Base-by-base conservation (phyloP, 2,797 vertebrate species). In the Tadarida brasiliensis region DNA sequence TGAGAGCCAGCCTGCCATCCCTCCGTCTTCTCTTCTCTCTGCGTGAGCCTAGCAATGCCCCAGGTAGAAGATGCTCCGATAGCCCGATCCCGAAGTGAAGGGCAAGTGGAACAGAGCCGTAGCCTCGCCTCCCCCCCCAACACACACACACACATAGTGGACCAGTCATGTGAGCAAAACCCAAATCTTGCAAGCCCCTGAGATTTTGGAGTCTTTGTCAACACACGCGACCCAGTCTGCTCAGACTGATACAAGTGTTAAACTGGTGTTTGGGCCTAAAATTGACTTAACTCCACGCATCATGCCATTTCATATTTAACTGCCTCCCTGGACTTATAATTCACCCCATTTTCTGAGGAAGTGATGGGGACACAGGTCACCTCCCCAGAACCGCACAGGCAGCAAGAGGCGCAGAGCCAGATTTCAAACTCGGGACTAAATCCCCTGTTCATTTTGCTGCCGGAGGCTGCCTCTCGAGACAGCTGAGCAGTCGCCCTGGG, bases 261-360 rank as follows among this genome's bases (percentile, higher is more conserved):
- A 33, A n/a, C 67, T 28, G 8, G 30, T 26, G 5, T 80, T 39
- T 39, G 65, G 28, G 49, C 77, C 59, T 44, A 57, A 84, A 83
- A 65, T 63, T 5, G 47, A 73, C 78, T 80, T 84, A 11, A 71
- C 19, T 63, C 57, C 70, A 3, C 33, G 67, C 56, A 5, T 85
- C 22, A 2, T 12, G 11, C 14, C 33, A 9, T 70, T 81, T 70
- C 30, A 10, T 65, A 67, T 56, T 54, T 71, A 51, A 26, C 59
- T 54, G 19, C 49, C 71, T 74, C 15, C n/a, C 63, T 26, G 20
- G 49, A 57, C 56, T 83, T 92, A 12, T 1, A 22, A 33, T 65
- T 84, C 70, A 84, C 54, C 35, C 78, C 47, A 10, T 93, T 76
- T 94, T 84, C 80, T 35, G 19, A 94, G 94, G 78, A 86, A 57